Conservation (phyloP, 1,140 invertebrate genomes). For the Scaptodrosophila lebanonensis region DNA sequence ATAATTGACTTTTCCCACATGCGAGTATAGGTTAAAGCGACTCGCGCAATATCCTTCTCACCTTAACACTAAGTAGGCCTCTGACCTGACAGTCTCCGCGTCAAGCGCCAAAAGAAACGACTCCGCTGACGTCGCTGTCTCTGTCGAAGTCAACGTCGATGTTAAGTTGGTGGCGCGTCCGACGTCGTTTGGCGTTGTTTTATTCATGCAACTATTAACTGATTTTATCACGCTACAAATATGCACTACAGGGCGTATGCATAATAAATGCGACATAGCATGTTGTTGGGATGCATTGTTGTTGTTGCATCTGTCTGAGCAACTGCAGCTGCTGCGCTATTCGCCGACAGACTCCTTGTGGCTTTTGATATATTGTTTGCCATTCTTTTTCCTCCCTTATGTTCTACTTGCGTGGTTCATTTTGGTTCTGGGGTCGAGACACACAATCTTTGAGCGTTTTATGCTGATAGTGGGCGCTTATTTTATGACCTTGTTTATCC, state of each 20-base stretch:
- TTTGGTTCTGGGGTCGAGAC: slow-evolving; percentile 45
- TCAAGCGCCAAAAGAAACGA: no score
- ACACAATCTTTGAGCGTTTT: slow-evolving; percentile 34
- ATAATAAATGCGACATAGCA: slow-evolving; percentile 63
- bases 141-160: no score
- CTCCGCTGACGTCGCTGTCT: no score
- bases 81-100: slow-evolving; percentile 32
- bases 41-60: no score
- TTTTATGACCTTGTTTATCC: slow-evolving; percentile 73
- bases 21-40: no score
- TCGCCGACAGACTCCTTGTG: no score
- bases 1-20: no score
- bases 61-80: neutral
- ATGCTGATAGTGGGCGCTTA: slow-evolving; percentile 21
- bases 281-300: no score
- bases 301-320: neutral
- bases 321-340: no score
- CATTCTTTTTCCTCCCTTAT: slow-evolving; percentile 26
- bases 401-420: slow-evolving; percentile 23
- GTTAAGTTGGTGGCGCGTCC: no score
- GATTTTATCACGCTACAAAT: slow-evolving; percentile 74
- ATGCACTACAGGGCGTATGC: slow-evolving; percentile 69
- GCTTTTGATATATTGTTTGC: slow-evolving; percentile 14
- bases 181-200: slow-evolving; percentile 46
- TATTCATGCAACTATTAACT: slow-evolving; percentile 68